These are phyloP conservation scores for Trogon melanurus DNA, from an alignment of 2,113 vertebrate species.

Conservation along the genomic window DNA sequence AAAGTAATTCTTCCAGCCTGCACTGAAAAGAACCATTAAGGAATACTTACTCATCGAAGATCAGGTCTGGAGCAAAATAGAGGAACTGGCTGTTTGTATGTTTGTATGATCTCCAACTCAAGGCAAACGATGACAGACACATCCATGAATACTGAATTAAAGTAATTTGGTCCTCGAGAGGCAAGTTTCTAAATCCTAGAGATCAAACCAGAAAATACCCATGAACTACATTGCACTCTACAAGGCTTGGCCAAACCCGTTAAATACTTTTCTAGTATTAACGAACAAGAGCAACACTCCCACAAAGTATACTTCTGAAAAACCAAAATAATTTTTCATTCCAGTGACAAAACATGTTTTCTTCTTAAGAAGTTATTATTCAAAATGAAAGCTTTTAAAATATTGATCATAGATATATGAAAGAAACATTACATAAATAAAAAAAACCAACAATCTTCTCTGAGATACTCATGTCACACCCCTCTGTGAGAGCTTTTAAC, in stretches of 20 bases:
- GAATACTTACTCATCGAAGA: slow-evolving; percentile 97
- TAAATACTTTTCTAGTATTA: not conserved
- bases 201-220: slow-evolving; percentile 68
- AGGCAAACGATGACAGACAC: slow-evolving; percentile 98
- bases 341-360: not conserved
- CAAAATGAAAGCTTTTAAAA: not conserved
- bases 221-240: slow-evolving; percentile 15
- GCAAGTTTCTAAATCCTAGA: slow-evolving; percentile 95
- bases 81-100: slow-evolving; percentile 98
- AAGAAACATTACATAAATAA: not conserved
- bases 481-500: not conserved
- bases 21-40: slow-evolving; percentile 48
- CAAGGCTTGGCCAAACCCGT: not conserved
- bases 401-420: not conserved
- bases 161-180: slow-evolving; percentile 99
- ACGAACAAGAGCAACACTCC: not conserved
- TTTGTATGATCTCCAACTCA: slow-evolving; percentile 99
- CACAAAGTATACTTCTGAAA: not conserved
- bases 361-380: not conserved
- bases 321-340: not conserved
- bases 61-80: slow-evolving; percentile 97
- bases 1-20: slow-evolving; percentile 35
- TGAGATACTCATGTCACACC: not conserved
- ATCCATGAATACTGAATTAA: slow-evolving; percentile 99
- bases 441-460: not conserved